These are phyloP conservation scores for Paguma larvata DNA, from an alignment of 2,797 vertebrate species.

Conservation along the genomic window DNA sequence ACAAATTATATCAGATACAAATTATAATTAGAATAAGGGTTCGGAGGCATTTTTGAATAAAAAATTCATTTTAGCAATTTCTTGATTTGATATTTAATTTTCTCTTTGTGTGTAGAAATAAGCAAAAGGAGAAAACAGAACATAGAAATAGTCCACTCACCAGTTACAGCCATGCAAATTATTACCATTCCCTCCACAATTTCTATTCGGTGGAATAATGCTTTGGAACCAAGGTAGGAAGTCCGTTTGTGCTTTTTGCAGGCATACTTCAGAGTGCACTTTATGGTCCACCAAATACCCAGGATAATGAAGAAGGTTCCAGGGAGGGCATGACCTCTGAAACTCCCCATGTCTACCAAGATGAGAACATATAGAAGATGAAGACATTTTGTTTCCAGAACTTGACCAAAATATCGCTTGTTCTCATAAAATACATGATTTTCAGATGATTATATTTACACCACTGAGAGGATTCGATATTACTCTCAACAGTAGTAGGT, in stretches of 20 bases:
- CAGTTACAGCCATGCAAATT: slow-evolving; percentile 92
- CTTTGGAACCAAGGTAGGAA: slow-evolving; percentile 91
- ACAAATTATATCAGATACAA: slow-evolving; percentile 11
- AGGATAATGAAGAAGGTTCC: slow-evolving; percentile 94
- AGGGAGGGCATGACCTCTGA: slow-evolving; percentile 95
- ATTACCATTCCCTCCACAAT: slow-evolving; percentile 92
- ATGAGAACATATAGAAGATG: slow-evolving; percentile 75
- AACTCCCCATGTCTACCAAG: slow-evolving; percentile 92
- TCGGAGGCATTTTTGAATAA: neutral
- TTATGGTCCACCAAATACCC: slow-evolving; percentile 95
- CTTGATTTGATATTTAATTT: slow-evolving; percentile 27
- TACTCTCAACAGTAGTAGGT: neutral
- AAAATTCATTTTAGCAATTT: slow-evolving; percentile 28
- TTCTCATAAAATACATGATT: neutral
- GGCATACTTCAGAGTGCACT: slow-evolving; percentile 92
- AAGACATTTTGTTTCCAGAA: slow-evolving; percentile 46
- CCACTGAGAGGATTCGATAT: neutral
- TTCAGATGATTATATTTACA: neutral
- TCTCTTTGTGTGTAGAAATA: slow-evolving; percentile 33
- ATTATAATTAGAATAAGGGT: neutral
- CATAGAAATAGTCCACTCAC: slow-evolving; percentile 87
- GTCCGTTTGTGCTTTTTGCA: slow-evolving; percentile 93
- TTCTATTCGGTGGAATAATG: slow-evolving; percentile 93
- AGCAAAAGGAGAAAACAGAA: neutral
- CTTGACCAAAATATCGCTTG: neutral